A percentile compares a stretch with the other conserved stretches of the same genome.
These are phyloP conservation scores for Caenorhabditis plicata DNA, from an alignment of 2,888 invertebrate genomes.

Conservation along the genomic window DNA sequence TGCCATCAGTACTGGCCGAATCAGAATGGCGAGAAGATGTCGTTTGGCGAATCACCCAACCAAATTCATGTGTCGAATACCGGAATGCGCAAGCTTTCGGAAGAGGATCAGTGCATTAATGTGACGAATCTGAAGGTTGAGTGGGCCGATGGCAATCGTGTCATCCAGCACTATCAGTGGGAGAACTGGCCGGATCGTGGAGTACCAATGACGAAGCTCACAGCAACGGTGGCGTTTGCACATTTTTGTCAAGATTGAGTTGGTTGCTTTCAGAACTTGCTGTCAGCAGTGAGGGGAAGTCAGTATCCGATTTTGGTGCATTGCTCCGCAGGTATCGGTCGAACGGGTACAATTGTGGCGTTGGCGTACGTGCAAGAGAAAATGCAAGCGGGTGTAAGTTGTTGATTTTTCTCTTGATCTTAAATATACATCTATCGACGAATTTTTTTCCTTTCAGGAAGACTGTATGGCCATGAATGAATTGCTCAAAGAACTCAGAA, in stretches of 20 bases:
- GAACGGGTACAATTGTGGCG: conserved; percentile 48
- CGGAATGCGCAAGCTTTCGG: conserved; percentile 7
- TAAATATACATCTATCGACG: too few species aligned
- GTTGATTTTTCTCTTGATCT: neutral
- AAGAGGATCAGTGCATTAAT: conserved; percentile 19
- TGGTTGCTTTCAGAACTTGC: conserved; percentile 16
- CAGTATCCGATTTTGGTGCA: conserved; percentile 43
- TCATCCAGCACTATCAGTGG: conserved; percentile 44
- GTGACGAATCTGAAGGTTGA: conserved; percentile 17
- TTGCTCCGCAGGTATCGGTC: conserved; percentile 53
- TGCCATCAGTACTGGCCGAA: conserved; percentile 34
- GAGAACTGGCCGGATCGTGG: conserved; percentile 49
- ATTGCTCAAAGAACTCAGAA: conserved; percentile 32
- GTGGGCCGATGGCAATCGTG: conserved; percentile 10
- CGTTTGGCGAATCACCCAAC: conserved; percentile 23
- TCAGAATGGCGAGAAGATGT: conserved; percentile 11
- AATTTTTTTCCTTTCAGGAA: conserved; percentile 8
- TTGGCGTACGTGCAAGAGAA: conserved; percentile 40
- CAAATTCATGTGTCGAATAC: conserved; percentile 10
- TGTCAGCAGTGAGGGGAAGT: conserved; percentile 30
- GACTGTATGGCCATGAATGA: conserved; percentile 30
- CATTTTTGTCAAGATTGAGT: neutral
- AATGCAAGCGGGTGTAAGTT: conserved; percentile 21
- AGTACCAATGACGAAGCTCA: conserved; percentile 22
- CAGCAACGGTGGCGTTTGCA: conserved; percentile 11